Base-by-base conservation (phyloP, 2,888 invertebrate genomes). In the Pyrrhosoma nymphula region DNA sequence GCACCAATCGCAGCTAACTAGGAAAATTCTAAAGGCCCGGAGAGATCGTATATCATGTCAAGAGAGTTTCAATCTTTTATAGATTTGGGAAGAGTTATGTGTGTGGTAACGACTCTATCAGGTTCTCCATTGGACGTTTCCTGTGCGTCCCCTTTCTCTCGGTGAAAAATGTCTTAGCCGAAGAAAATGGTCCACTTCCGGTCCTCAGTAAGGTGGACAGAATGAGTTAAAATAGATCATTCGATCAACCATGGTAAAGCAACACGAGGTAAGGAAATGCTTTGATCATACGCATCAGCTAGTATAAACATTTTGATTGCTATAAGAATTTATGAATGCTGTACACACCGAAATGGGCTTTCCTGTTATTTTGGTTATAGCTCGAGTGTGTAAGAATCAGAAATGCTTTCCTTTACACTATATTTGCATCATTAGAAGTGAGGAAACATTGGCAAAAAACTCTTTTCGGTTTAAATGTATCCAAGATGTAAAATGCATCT, bases 91-190 rank as follows among this genome's bases (percentile, higher is more conserved):
- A 20, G 20, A 35, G 82, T 2, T 30, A 35, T 35, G 26, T 26
- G 69, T n/a, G 30, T 23, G 47, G 69, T 47, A 93, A 93, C n/a
- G 69, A 60, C 93, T 93, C 93, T 63, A 93, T 93, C 56, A 93
- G 47, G 23, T 26, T n/a, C 16, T 69, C 69, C 82, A 82, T 35
- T 91, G 30, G 88, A 63, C 39, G 63, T 63, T 91, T 39, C 91
- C 35, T 30, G 63, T 18, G 18, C 35, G 69, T 47, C n/a, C n/a
- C 69, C 26, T 69, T 69, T 69, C n/a, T 69, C n/a, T 69, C 26
- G 69, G 39, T 91, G 30, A 88, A 89, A n/a, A 82, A 35, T 18
- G 55, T 23, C 69, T 63, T n/a, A 26, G 60, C 69, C n/a, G 26
- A 55, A 47, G 69, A 35, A 69, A 93, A 69, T 93, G 39, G 26